These are phyloP conservation scores for Mobula birostris DNA, from an alignment of 2,113 vertebrate species.

Conservation along the genomic window DNA sequence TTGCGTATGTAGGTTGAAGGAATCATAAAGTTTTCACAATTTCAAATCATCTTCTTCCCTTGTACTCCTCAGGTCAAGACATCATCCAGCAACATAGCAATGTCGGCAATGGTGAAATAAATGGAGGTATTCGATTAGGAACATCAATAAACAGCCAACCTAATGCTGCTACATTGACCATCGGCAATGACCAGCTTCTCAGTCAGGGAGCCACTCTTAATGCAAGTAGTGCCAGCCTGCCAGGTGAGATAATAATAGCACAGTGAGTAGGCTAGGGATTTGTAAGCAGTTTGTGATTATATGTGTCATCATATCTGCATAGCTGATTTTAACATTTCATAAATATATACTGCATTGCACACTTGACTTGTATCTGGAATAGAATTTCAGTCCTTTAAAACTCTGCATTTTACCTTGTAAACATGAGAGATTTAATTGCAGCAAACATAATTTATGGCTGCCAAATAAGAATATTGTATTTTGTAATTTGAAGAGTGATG, in stretches of 20 bases:
- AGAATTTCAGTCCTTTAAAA: not conserved
- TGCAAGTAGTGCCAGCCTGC: constrained; percentile 4
- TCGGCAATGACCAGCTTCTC: constrained; percentile 75
- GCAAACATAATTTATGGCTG: not conserved
- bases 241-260: not conserved
- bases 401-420: not conserved
- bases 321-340: not conserved
- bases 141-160: constrained; percentile 57
- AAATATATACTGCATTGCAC: not conserved
- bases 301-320: not conserved
- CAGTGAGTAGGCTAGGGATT: too few relatives aligned
- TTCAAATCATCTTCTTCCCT: not conserved
- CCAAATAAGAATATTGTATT: not conserved
- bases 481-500: not conserved
- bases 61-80: constrained; percentile 63
- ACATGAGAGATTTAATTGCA: not conserved
- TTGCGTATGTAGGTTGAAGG: not conserved
- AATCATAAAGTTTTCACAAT: not conserved
- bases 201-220: constrained; percentile 56
- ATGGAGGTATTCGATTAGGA: constrained; percentile 61
- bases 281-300: not conserved
- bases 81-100: constrained; percentile 65
- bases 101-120: constrained; percentile 59
- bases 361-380: not conserved
- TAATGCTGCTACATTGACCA: constrained; percentile 60